Conservation (phyloP, 1,140 invertebrate species). For the Papilio helenus region DNA sequence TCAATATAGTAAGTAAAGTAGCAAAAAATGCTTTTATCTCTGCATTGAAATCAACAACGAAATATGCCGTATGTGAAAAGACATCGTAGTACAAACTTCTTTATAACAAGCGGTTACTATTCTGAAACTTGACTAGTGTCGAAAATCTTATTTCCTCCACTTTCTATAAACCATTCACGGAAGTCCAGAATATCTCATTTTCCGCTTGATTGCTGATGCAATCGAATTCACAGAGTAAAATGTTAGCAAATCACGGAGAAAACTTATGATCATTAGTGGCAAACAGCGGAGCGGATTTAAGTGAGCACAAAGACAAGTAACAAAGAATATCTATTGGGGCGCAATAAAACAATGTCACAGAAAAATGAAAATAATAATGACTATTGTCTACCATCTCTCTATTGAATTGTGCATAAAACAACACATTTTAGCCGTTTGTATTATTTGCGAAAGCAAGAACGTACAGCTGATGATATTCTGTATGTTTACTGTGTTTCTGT, state of each 20-base stretch:
- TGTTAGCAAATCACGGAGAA: constrained; percentile 19
- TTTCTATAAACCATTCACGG: constrained; percentile 32
- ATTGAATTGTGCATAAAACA: neutral
- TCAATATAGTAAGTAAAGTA: neutral
- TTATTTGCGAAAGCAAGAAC: neutral
- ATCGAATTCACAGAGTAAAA: constrained; percentile 26
- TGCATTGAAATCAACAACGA: neutral
- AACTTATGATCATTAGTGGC: neutral
- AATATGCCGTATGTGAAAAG: too few species aligned
- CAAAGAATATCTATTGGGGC: neutral
- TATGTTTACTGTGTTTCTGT: neutral
- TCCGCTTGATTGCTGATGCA: constrained; percentile 22
- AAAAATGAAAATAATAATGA: neutral
- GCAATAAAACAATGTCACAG: neutral
- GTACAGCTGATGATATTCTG: neutral
- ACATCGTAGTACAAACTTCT: too few species aligned
- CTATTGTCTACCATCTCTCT: neutral
- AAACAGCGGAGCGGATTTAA: neutral
- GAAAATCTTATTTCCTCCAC: constrained; percentile 17
- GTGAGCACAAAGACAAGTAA: neutral
- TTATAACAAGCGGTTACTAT: too few species aligned
- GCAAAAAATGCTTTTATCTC: neutral
- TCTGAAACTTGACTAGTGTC: neutral
- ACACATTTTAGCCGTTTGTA: neutral
- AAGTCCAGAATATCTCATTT: constrained; percentile 33